phyloP scores from a whole-genome alignment of 2,113 vertebrate species.

The Saccopteryx bilineata region DNA sequence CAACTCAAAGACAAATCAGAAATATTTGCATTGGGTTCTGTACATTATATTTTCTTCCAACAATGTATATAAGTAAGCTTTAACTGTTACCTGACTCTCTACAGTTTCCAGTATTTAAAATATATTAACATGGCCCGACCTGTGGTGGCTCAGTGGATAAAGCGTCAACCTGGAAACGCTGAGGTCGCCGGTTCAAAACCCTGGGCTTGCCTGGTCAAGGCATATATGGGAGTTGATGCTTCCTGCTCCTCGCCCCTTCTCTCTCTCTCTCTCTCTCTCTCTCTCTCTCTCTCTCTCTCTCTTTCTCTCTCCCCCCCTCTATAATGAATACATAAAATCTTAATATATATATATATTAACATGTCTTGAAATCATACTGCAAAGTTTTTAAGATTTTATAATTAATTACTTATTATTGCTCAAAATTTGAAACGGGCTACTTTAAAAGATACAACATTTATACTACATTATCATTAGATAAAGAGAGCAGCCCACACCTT shows the following conservation, averaged over 20 bases:
- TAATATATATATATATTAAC: not conserved
- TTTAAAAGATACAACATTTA: conserved; percentile 9
- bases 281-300: too few relatives aligned
- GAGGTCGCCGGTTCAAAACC: too few relatives aligned
- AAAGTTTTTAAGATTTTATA: conserved; percentile 38
- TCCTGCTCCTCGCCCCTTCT: too few relatives aligned
- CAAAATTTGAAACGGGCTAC: conserved; percentile 13
- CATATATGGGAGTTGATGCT: too few relatives aligned
- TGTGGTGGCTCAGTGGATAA: too few relatives aligned
- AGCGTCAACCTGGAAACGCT: too few relatives aligned
- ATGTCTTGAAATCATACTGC: not conserved
- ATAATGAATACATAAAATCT: too few relatives aligned
- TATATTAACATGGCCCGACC: not conserved
- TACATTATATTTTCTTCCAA: conserved; percentile 32
- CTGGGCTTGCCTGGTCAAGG: too few relatives aligned
- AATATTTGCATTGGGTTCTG: not conserved
- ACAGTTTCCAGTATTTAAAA: conserved; percentile 15
- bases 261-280: too few relatives aligned
- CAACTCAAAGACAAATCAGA: conserved; percentile 35
- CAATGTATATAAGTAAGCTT: not conserved
- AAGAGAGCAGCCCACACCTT: not conserved
- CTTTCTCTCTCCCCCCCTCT: too few relatives aligned
- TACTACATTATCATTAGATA: not conserved
- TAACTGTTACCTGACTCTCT: not conserved
- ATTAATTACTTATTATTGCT: not conserved